Evolutionary conservation across 2,797 vertebrate genomes (phyloP).

Genomic region (Phrynocephalus vlangalii): DNA sequence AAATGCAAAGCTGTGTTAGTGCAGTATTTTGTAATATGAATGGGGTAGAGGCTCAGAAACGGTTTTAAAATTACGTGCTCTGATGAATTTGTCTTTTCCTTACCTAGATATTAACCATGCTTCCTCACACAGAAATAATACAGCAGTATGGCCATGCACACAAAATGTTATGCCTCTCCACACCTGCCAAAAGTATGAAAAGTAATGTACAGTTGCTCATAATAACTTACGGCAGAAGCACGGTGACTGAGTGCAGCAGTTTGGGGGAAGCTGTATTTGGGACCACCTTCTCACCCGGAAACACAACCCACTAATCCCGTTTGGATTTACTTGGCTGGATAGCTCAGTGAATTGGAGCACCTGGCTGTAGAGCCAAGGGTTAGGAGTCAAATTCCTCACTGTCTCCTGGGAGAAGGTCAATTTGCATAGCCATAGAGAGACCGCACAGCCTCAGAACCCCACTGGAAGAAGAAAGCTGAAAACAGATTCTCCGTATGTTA

Average conservation of each 20-base stretch:
- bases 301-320: not conserved
- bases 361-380: no score
- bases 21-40: not conserved
- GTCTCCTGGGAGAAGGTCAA: no score
- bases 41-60: no score
- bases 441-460: no score
- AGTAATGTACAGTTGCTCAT: not conserved
- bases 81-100: not conserved
- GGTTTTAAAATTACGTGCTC: not conserved
- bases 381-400: no score
- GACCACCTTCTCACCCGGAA: not conserved
- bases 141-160: not conserved
- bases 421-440: no score
- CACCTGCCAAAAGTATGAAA: no score
- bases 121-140: not conserved
- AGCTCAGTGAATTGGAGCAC: no score
- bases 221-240: not conserved
- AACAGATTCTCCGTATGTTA: no score
- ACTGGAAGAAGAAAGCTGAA: no score
- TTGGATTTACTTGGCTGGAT: not conserved
- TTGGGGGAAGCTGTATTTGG: not conserved
- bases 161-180: not conserved
- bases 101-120: not conserved
- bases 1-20: not conserved
- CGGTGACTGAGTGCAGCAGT: not conserved